Base-by-base conservation (phyloP, 2,113 vertebrate genomes). In the Ammospiza caudacuta region DNA sequence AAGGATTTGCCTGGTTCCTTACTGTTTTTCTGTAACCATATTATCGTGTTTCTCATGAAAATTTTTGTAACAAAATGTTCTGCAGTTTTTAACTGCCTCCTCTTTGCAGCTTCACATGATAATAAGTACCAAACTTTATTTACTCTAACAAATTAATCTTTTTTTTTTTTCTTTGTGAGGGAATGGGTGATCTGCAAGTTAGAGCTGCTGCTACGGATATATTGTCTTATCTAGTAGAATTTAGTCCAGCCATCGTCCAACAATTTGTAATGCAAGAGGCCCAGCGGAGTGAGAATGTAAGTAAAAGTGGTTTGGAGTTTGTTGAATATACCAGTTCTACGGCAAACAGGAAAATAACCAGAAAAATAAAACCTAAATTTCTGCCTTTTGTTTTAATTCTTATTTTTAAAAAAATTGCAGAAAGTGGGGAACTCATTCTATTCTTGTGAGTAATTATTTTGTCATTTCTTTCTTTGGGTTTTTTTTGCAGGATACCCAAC, bases 211-310 rank as follows among this genome's bases (percentile, higher is more conserved):
- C 99, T 84, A 99, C 98, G 78, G 99, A 99, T 97, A 99, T 99
- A 98, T 99, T 99, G 98, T 99, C 98, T 83, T 99, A 99, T 97
- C 98, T 99, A 96, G 98, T 99, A 98, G 98, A 99, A 95, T 99
- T 99, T 98, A 99, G 98, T 97, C 99, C 99, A 94, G 99, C 98
- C 83, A 99, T 98, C 98, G 98, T 99, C 83, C 97, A 99, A 58
- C 98, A 99, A 96, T 99, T 99, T 98, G 98, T 99, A 92, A 99
- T 99, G 99, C 99, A 99, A 97, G 99, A 99, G 93, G 99, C 99
- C 22, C 99, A 98, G 84, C 99, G 99, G 96, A 99, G 98, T 21
- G 98, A 99, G 8, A 99, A 99, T 35, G 99, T 99, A 98, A 99
- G 99, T 98, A 83, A 49, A 72, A 47, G n/a, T 80, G 7, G 2